These are phyloP conservation scores for Tetragnatha montana DNA, from an alignment of 2,888 invertebrate species.

Conservation along the genomic window DNA sequence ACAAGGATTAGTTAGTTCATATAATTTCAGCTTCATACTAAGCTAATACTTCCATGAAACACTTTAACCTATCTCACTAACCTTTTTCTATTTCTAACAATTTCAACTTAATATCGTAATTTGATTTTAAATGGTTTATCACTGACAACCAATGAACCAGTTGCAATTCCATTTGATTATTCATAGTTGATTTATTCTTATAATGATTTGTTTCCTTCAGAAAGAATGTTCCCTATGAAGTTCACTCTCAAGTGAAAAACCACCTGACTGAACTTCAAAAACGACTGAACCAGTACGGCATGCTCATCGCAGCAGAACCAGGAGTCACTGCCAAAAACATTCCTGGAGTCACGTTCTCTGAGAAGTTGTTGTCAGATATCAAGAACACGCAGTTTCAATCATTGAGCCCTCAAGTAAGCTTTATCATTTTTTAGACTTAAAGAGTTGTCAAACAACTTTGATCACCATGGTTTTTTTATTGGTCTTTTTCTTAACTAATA, in stretches of 20 bases:
- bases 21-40: too few species aligned
- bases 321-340: background rate
- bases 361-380: conserved; percentile 56
- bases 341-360: conserved; percentile 8
- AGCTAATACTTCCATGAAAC: too few species aligned
- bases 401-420: conserved; percentile 19
- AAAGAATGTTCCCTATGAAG: conserved; percentile 56
- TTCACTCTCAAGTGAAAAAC: conserved; percentile 50
- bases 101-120: too few species aligned
- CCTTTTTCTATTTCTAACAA: too few species aligned
- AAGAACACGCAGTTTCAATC: conserved; percentile 45
- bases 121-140: too few species aligned
- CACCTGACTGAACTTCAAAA: conserved; percentile 44
- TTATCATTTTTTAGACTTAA: background rate
- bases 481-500: background rate
- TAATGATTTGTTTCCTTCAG: conserved; percentile 17
- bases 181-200: too few species aligned
- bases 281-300: conserved; percentile 38
- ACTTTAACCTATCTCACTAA: too few species aligned
- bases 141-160: too few species aligned
- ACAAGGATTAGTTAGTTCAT: too few species aligned
- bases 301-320: conserved; percentile 40
- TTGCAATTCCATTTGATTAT: too few species aligned
- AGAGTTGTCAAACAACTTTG: too few species aligned
- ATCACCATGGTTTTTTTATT: too few species aligned